Evolutionary conservation across 1,140 invertebrate genomes (phyloP).

Genomic region (Scaptomyza pallida): DNA sequence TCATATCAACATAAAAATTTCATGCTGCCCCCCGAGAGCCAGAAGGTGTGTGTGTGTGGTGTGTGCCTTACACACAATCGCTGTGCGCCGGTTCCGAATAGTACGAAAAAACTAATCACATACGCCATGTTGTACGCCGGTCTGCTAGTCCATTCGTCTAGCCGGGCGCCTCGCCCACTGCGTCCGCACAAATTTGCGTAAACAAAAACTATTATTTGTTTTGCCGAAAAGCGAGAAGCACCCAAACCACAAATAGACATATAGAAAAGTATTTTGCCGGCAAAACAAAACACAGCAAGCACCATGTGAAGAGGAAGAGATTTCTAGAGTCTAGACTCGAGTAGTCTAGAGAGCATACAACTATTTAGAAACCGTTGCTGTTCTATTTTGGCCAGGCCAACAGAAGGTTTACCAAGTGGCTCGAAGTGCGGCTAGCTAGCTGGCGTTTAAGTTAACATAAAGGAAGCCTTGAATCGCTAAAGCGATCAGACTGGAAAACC

Average conservation of each 20-base stretch:
- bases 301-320: no score
- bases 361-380: conserved; percentile 81
- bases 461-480: conserved; percentile 69
- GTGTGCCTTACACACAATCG: conserved; percentile 5
- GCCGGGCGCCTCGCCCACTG: conserved; percentile 44
- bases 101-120: conserved; percentile 83
- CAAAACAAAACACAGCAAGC: background rate
- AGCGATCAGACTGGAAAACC: conserved; percentile 74
- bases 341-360: conserved; percentile 9
- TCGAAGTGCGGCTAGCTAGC: background rate
- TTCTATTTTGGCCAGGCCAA: conserved; percentile 81
- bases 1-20: conserved; percentile 76
- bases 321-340: no score
- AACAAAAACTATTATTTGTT: conserved; percentile 65
- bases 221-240: conserved; percentile 18
- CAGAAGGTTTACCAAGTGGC: conserved; percentile 57
- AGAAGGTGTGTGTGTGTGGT: no score
- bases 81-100: conserved; percentile 79
- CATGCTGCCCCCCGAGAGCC: conserved; percentile 48
- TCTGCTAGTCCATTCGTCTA: conserved; percentile 38
- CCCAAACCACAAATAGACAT: no score
- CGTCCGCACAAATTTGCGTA: conserved; percentile 70
- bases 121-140: conserved; percentile 51
- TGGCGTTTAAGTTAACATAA: conserved; percentile 27
- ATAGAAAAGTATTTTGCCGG: conserved; percentile 4